Base-by-base conservation (phyloP, 2,113 vertebrate species). In the Jacana jacana region DNA sequence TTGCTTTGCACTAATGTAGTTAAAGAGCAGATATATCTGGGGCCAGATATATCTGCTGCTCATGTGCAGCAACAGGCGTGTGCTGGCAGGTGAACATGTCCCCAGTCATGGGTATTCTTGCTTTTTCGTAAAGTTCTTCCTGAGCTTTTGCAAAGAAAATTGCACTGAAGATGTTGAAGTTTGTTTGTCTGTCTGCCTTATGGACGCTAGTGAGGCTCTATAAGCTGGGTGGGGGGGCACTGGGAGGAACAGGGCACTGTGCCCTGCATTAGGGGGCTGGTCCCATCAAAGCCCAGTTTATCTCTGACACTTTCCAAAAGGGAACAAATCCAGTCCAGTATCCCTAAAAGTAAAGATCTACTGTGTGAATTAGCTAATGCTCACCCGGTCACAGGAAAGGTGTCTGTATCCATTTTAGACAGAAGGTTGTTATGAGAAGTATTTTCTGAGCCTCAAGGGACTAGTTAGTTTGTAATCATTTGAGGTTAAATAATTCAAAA, bases 401-500 rank as follows among this genome's bases (percentile, higher is more conserved):
- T 23, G 14, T 31, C 51, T 61, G 0, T 39, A 76, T 40, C 46
- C 17, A 40, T 92, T 93, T 93, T 63, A 76, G 48, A 69, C 60
- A 76, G 73, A 52, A 81, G 17, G 55, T 30, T 81, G 35, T 91
- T 95, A 72, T 3, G 48, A 91, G 57, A 89, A 84, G 33, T 61
- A 76, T 87, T 95, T 91, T 51, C 65, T 76, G 64, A 75, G 73
- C 76, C 44, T 84, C 69, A 65, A 40, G 77, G 37, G 60, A 61
- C 77, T 96, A 48, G 86, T 78, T 95, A 95, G 81, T 68, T 79
- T 0, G 4, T 90, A 94, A 81, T 93, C 64, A 88, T 83, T 93
- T 86, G 5, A 54, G 55, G 63, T 89, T 92, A 89, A 95, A 95
- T 96, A 95, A 96, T 91, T 95, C 78, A 94, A 83, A 58, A 94